Evolutionary conservation across 2,113 vertebrate species (phyloP).

Genomic region (Xerus inauris): DNA sequence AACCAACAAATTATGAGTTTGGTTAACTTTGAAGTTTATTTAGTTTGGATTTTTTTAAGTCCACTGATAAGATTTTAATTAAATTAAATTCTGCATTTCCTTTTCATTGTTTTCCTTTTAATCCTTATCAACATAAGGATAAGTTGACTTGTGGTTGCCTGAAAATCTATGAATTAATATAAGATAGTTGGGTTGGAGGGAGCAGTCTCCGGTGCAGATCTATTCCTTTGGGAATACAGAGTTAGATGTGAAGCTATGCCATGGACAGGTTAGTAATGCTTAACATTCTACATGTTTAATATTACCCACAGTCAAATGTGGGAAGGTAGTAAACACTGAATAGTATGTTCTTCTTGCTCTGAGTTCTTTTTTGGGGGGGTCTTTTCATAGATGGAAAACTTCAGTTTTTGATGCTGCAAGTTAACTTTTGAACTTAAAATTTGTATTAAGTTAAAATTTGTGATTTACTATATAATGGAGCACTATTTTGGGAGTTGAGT

Average conservation of each 20-base stretch:
- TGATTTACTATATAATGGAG: conserved; percentile 16
- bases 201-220: not conserved
- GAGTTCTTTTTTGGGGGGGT: conserved; percentile 55
- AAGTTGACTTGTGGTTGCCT: not conserved
- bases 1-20: conserved; percentile 52
- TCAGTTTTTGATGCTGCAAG: conserved; percentile 47
- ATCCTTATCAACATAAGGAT: not conserved
- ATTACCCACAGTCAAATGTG: conserved; percentile 39
- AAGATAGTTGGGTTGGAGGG: not conserved
- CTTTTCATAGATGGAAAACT: conserved; percentile 59
- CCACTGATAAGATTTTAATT: conserved; percentile 48
- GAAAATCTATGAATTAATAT: conserved; percentile 37
- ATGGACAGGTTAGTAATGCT: conserved; percentile 48
- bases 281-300: conserved; percentile 70
- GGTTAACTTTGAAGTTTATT: conserved; percentile 53
- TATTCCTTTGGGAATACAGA: conserved; percentile 41
- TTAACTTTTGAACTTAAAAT: conserved; percentile 57
- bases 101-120: conserved; percentile 53
- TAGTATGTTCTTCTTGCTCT: conserved; percentile 55
- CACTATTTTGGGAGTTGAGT: conserved; percentile 16
- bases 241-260: conserved; percentile 48
- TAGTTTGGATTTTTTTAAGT: conserved; percentile 6
- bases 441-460: conserved; percentile 36
- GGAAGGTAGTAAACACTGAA: conserved; percentile 63
- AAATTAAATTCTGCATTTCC: conserved; percentile 41